Evolutionary conservation across 2,797 vertebrate genomes (phyloP).

Genomic region (Enteromius trimaculatus): DNA sequence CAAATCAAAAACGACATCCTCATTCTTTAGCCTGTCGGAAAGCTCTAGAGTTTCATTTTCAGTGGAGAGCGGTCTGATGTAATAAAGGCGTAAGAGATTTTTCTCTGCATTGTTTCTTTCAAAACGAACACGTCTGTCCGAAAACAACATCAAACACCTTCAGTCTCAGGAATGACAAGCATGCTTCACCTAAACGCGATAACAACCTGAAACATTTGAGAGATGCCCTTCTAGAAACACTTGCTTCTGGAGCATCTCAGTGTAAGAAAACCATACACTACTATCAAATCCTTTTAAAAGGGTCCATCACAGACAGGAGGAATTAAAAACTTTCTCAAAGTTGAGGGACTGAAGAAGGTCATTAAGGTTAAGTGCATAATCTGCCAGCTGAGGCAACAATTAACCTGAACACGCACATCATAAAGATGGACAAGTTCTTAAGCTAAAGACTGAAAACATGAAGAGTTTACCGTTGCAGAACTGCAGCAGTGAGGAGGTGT

Average conservation of each 20-base stretch:
- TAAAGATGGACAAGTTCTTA: neutral
- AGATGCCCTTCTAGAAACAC: neutral
- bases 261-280: neutral
- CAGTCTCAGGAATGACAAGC: neutral
- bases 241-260: neutral
- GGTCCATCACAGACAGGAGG: neutral
- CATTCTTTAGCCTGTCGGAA: neutral
- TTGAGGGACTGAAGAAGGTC: slow-evolving; percentile 17
- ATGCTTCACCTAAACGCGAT: neutral
- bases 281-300: neutral
- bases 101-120: neutral
- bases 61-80: neutral
- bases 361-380: neutral
- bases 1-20: slow-evolving; percentile 50
- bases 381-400: neutral
- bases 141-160: slow-evolving; percentile 4
- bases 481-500: slow-evolving; percentile 96
- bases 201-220: neutral
- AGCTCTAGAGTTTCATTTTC: neutral
- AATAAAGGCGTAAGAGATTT: slow-evolving; percentile 14
- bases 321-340: neutral
- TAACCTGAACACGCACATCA: slow-evolving; percentile 8
- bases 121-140: neutral
- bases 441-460: slow-evolving; percentile 39
- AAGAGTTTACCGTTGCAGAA: slow-evolving; percentile 93